A percentile compares a stretch with the other conserved stretches of the same genome.
phyloP scores from a whole-genome alignment of 2,888 invertebrate species.

The Oxytorus armatus region DNA sequence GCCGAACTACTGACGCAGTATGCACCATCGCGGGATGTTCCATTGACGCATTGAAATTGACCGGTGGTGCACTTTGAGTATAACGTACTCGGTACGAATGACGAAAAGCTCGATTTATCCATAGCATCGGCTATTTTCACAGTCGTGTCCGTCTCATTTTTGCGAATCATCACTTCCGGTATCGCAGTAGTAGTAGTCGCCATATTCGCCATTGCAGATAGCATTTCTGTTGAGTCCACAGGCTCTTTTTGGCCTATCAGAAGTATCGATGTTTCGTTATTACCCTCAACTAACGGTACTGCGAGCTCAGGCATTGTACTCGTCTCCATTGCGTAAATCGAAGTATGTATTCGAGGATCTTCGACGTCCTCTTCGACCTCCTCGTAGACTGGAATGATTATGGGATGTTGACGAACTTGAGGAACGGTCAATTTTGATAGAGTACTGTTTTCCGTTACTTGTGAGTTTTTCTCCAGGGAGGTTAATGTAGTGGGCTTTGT shows the following conservation, averaged over 20 bases:
- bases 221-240: neutral
- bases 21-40: constrained; percentile 87
- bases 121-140: constrained; percentile 26
- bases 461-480: constrained; percentile 1
- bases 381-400: constrained; percentile 81
- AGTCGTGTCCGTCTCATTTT: constrained; percentile 32
- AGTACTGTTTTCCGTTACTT: constrained; percentile 13
- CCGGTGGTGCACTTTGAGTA: constrained; percentile 86
- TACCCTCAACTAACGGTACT: neutral
- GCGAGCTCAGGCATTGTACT: constrained; percentile 5
- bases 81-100: constrained; percentile 58
- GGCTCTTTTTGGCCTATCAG: constrained; percentile 9
- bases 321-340: constrained; percentile 40
- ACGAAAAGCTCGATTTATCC: constrained; percentile 48
- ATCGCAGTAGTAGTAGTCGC: neutral
- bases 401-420: constrained; percentile 68
- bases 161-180: constrained; percentile 3
- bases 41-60: constrained; percentile 87
- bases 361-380: constrained; percentile 73
- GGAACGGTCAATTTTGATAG: constrained; percentile 26
- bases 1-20: constrained; percentile 86
- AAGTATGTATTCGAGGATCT: constrained; percentile 65
- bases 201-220: constrained; percentile 1
- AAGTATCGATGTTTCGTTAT: constrained; percentile 18
- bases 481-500: constrained; percentile 21